Evolutionary conservation across 2,888 invertebrate genomes (phyloP), one percentile per base, ranked within the genome.

Genomic region (Julus scanicus): DNA sequence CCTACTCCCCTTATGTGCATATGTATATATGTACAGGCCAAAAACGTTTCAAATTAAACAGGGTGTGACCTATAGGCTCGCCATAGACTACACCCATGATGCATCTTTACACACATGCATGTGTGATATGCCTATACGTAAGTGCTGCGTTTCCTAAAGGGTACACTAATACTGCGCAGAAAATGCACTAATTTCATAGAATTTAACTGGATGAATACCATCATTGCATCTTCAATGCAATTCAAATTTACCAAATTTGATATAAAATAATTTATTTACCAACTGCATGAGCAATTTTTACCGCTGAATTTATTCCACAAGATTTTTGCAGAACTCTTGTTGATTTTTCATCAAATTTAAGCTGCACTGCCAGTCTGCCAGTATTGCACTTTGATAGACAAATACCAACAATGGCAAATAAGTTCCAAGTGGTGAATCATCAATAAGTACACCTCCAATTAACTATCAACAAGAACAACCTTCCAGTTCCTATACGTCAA

Each of bases 41-140:
- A 85, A 44, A 85, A 85, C 85, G 85, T 85, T 85, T 85, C 85
- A 85, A 85, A 85, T 85, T 85, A 85, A 85, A 85, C 85, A 85
- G 85, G 85, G 85, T 85, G 85, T 85, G 85, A 85, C 85, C 85
- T 85, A 49, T 85, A 85, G 85, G 85, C 85, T 49, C 85, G 85
- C 49, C 85, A 49, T 85, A 85, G 80, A 80, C 80, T 80, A 80
- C 80, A 80, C 80, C 80, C 80, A 80, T 80, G 80, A 80, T 80
- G 48, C 85, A 85, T 85, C 85, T 85, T 85, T 85, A 44, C 44
- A 48, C 48, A 85, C 49, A 48, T 85, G 49, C 49, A 85, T 85
- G 85, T 85, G 29, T 85, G 44, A 85, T 85, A 17, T 49, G 48
- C 85, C 49, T 80, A 37, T 71, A 71, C 29, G 71, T 80, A 80